A percentile compares a stretch with the other conserved stretches of the same genome.
Conservation (phyloP, 1,140 invertebrate genomes). For the Sycophaga agraensis region DNA sequence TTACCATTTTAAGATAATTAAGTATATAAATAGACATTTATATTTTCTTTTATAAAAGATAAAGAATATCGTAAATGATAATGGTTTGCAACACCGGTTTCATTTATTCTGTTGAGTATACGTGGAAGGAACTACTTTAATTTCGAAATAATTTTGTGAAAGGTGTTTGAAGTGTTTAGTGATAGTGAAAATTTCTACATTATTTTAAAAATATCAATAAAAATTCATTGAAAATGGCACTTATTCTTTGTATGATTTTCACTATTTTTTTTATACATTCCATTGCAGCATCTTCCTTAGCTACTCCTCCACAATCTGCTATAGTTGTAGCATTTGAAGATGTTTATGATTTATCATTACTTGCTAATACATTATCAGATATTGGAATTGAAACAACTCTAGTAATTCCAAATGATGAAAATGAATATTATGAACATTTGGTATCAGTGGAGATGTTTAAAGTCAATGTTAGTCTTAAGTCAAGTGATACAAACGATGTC, state of each 20-base stretch:
- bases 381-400: conserved; percentile 45
- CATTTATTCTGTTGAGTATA: too few relatives aligned
- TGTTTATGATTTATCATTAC: conserved; percentile 48
- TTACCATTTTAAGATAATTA: too few relatives aligned
- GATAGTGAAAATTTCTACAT: too few relatives aligned
- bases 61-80: too few relatives aligned
- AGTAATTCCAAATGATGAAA: conserved; percentile 37
- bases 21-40: too few relatives aligned
- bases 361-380: conserved; percentile 51
- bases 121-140: too few relatives aligned
- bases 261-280: conserved; percentile 2
- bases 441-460: conserved; percentile 45
- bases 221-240: too few relatives aligned
- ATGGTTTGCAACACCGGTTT: too few relatives aligned
- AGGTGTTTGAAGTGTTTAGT: too few relatives aligned
- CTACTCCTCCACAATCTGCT: conserved; percentile 43
- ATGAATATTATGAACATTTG: conserved; percentile 45
- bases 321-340: conserved; percentile 51
- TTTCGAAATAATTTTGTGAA: too few relatives aligned
- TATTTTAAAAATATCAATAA: too few relatives aligned
- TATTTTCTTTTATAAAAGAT: too few relatives aligned
- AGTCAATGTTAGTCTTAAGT: conserved; percentile 33
- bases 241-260: background rate
- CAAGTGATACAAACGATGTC: conserved; percentile 24
- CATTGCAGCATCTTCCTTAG: conserved; percentile 34